Conservation (phyloP, 30 jellyfish, hydroid and myxozoan genomes). For the Aurelia sp. region DNA sequence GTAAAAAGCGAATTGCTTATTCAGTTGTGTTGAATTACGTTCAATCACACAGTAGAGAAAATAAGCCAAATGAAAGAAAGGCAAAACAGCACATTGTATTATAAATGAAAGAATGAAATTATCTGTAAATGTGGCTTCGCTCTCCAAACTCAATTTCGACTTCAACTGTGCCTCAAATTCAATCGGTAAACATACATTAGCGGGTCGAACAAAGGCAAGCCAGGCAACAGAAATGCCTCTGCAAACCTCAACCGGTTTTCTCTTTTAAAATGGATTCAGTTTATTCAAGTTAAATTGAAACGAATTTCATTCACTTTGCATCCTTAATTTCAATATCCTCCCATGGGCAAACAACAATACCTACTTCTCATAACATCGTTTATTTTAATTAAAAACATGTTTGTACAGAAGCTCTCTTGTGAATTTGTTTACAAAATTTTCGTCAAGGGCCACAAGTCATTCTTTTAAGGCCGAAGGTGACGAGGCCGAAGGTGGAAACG, state of each 20-base stretch:
- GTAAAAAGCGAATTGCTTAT: slow-evolving; percentile 18
- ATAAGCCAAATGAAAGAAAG: background rate
- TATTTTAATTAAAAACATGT: background rate
- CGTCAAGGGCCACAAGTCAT: background rate
- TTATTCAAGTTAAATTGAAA: slow-evolving; percentile 22
- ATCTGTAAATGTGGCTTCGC: slow-evolving; percentile 51
- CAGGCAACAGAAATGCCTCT: background rate
- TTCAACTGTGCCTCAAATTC: background rate
- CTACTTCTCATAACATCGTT: background rate
- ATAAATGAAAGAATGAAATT: slow-evolving; percentile 2
- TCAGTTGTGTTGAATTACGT: slow-evolving; percentile 3
- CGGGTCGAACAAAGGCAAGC: background rate
- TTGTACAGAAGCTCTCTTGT: slow-evolving; percentile 10
- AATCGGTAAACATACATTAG: slow-evolving; percentile 9
- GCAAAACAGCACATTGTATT: slow-evolving; percentile 24
- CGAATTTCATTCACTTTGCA: slow-evolving; percentile 18
- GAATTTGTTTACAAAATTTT: background rate
- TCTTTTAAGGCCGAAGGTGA: background rate
- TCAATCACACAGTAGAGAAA: background rate
- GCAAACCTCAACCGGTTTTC: slow-evolving; percentile 13
- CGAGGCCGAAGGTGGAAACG: background rate
- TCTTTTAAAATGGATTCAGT: background rate
- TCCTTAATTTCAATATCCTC: slow-evolving; percentile 5
- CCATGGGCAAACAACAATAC: slow-evolving; percentile 23
- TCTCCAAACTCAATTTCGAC: background rate